A percentile compares a stretch with the other conserved stretches of the same genome.
Evolutionary conservation across 2,888 invertebrate genomes (phyloP).

Genomic region (Agapostemon virescens): DNA sequence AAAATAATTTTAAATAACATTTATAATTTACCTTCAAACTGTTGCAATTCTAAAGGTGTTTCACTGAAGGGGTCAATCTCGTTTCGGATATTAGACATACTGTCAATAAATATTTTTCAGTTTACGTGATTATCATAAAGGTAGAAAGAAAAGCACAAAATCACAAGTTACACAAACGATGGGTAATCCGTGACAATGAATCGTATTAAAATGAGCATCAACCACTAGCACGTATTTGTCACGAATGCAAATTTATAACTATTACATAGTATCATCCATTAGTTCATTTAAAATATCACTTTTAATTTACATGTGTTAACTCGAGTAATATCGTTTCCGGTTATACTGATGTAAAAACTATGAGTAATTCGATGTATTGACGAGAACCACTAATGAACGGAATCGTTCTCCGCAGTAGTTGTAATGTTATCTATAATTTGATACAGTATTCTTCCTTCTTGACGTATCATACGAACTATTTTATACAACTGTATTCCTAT

Average conservation of each 20-base stretch:
- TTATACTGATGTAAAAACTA: background rate
- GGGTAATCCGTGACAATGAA: background rate
- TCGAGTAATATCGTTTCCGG: background rate
- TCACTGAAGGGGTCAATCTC: conserved; percentile 77
- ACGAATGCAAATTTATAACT: conserved; percentile 21
- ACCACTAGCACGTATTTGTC: conserved; percentile 18
- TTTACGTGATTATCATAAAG: conserved; percentile 7
- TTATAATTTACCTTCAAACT: conserved; percentile 70
- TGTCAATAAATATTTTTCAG: conserved; percentile 30
- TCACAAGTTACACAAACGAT: conserved; percentile 12
- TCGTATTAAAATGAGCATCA: conserved; percentile 3
- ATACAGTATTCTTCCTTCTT: conserved; percentile 22
- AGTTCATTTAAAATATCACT: conserved; percentile 31
- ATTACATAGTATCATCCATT: conserved; percentile 3
- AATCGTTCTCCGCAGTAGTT: conserved; percentile 19
- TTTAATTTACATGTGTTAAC: background rate
- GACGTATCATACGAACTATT: conserved; percentile 35
- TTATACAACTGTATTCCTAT: conserved; percentile 40
- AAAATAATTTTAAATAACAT: background rate
- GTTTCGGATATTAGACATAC: conserved; percentile 70
- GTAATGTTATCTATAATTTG: conserved; percentile 45
- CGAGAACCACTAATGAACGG: conserved; percentile 6
- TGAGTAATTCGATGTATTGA: conserved; percentile 8
- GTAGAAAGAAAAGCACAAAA: background rate
- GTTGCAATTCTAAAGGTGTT: conserved; percentile 70